A percentile compares a stretch with the other conserved stretches of the same genome.
These are phyloP conservation scores for Chydorus sphaericus DNA, from an alignment of 2,888 invertebrate species.

Conservation along the genomic window DNA sequence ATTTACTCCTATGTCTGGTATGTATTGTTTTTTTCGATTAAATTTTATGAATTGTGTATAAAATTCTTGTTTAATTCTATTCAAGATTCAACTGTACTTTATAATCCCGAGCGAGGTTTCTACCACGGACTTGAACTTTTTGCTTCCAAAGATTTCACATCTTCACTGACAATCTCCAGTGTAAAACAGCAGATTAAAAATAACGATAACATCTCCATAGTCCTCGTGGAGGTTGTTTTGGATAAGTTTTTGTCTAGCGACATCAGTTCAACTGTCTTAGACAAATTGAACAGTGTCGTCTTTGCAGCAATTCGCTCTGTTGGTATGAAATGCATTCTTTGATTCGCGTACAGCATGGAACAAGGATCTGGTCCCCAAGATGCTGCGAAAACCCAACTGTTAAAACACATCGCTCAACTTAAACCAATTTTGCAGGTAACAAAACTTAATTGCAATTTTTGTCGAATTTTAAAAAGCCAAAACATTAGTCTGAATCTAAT, in stretches of 20 bases:
- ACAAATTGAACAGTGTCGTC: neutral
- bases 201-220: neutral
- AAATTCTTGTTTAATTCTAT: too few relatives aligned
- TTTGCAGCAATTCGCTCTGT: neutral
- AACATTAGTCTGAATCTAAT: too few relatives aligned
- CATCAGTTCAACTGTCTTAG: neutral
- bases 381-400: neutral
- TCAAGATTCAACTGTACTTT: neutral
- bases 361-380: neutral
- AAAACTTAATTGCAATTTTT: too few relatives aligned
- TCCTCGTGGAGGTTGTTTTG: neutral
- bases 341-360: neutral
- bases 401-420: slow-evolving; percentile 4
- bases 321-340: slow-evolving; percentile 2
- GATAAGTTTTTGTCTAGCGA: neutral
- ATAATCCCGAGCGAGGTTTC: neutral
- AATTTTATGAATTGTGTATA: too few relatives aligned
- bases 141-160: neutral
- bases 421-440: slow-evolving; percentile 7
- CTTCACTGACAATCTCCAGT: neutral
- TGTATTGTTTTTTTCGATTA: too few relatives aligned
- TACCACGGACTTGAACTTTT: neutral
- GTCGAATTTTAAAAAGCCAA: too few relatives aligned
- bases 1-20: too few relatives aligned
- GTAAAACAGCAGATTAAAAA: neutral